These are phyloP conservation scores for Caprella mutica DNA, from an alignment of 2,888 invertebrate species.

Conservation along the genomic window DNA sequence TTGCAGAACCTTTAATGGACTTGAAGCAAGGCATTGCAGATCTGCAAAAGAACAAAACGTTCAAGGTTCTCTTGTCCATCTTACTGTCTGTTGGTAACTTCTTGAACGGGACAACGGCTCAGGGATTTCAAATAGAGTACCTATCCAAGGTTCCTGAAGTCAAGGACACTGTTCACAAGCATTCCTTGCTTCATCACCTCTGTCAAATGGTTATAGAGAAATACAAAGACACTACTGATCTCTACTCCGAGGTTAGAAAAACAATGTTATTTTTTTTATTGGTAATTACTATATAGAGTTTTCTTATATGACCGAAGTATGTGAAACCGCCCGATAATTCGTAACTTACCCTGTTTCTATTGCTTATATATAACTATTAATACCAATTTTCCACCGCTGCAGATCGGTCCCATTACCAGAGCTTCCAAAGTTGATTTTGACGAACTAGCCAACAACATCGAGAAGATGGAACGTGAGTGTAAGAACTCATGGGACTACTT, in stretches of 20 bases:
- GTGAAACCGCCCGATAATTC: too few relatives aligned
- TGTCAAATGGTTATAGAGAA: slow-evolving; percentile 96
- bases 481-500: slow-evolving; percentile 95
- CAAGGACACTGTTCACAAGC: slow-evolving; percentile 97
- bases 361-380: too few relatives aligned
- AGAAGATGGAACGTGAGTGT: slow-evolving; percentile 85
- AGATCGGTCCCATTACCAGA: slow-evolving; percentile 78
- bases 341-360: too few relatives aligned
- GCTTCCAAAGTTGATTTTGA: slow-evolving; percentile 94
- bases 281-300: too few relatives aligned
- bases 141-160: slow-evolving; percentile 95
- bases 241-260: slow-evolving; percentile 82
- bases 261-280: not conserved
- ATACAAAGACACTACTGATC: slow-evolving; percentile 85
- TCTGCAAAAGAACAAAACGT: slow-evolving; percentile 80
- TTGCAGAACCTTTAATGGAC: slow-evolving; percentile 97
- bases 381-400: slow-evolving; percentile 9
- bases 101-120: slow-evolving; percentile 77
- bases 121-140: slow-evolving; percentile 96
- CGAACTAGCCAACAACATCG: slow-evolving; percentile 70
- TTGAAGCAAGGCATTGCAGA: slow-evolving; percentile 91
- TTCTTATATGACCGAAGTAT: too few relatives aligned
- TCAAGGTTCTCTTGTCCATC: slow-evolving; percentile 85
- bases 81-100: slow-evolving; percentile 91
- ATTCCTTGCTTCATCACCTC: slow-evolving; percentile 90